Base-by-base conservation (phyloP, 35 echinoderm and acorn worm genomes). In the Apostichopus parvimensis region DNA sequence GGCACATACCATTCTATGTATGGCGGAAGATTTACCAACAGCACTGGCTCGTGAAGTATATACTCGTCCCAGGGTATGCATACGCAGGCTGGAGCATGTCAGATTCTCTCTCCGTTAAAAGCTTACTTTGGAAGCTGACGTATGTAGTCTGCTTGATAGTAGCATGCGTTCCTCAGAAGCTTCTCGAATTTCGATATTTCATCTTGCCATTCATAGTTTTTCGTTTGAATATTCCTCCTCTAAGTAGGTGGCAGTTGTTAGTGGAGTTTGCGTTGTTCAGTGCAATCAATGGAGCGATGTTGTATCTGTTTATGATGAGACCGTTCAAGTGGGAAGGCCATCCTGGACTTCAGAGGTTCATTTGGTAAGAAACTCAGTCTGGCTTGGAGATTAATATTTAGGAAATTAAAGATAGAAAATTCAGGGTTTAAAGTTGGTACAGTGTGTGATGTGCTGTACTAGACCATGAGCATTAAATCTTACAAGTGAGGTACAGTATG, bases 161-260 rank as follows among this genome's bases (percentile, higher is more conserved):
- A 24, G 92, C 92, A 34, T 92, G 91, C n/a, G 87, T 99, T 22
- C 97, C 97, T 26, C 97, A 99, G 77, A 94, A 94, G 28, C 92
- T 99, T 2, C 79, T 99, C 3, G 97, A 99, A 80, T 96, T 99
- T 57, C 68, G 97, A 24, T 99, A 99, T 73, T 99, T 99, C 61
- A 96, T 99, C 57, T 77, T 99, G 12, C 97, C 97, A n/a, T 99
- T 96, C 28, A 82, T 99, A 52, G 83, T 99, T 11, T 94, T 93
- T 65, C 87, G 97, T 53, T 57, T 96, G 3, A 93, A 99, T 73
- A 78, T 34, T 17, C 72, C 54, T 12, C 73, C 92, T 45, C 91
- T 90, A 18, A 82, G 84, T 54, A 94, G 86, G 66, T 85, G 79
- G 85, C 89, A 94, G 66, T 90, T 95, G 17, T 73, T 90, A 23